Percentiles rank a stretch among this genome's conserved stretches.
These are phyloP conservation scores for Orchestes rusci DNA, from an alignment of 2,888 invertebrate species.

Conservation along the genomic window DNA sequence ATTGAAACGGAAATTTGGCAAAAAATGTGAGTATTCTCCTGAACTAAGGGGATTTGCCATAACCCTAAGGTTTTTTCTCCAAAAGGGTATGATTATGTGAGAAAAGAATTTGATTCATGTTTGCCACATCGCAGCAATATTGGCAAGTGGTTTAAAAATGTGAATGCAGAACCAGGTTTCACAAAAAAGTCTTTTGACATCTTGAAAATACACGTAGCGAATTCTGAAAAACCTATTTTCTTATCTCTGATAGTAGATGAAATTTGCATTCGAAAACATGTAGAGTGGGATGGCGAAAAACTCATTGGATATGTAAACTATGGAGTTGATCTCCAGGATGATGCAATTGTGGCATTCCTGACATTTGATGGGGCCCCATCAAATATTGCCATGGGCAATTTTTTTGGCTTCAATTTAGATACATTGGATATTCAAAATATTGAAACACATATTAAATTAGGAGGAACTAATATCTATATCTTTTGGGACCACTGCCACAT, in stretches of 20 bases:
- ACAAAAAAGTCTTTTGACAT: constrained; percentile 27
- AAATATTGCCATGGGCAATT: constrained; percentile 23
- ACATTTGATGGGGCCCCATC: constrained; percentile 33
- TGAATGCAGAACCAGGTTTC: constrained; percentile 35
- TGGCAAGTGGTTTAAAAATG: constrained; percentile 33
- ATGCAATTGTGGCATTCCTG: constrained; percentile 31
- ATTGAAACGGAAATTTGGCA: constrained; percentile 12
- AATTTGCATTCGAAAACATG: constrained; percentile 30
- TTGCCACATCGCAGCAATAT: constrained; percentile 34
- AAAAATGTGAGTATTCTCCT: constrained; percentile 14
- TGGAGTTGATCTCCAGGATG: constrained; percentile 27
- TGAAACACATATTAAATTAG: constrained; percentile 3
- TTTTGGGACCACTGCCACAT: constrained; percentile 6
- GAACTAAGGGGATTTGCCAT: constrained; percentile 21
- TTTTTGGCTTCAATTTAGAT: constrained; percentile 7
- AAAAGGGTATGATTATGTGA: constrained; percentile 35
- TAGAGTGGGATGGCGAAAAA: constrained; percentile 34
- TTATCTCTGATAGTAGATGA: constrained; percentile 30
- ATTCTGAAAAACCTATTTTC: constrained; percentile 16
- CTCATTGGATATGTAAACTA: constrained; percentile 33
- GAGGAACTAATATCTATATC: background rate
- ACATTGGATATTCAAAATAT: constrained; percentile 4
- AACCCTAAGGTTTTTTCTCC: constrained; percentile 21
- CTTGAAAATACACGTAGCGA: constrained; percentile 20
- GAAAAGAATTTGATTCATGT: constrained; percentile 32